Percentiles rank a stretch among this genome's conserved stretches.
These are phyloP conservation scores for Nemurella pictetii DNA, from an alignment of 2,888 invertebrate genomes.

Conservation along the genomic window DNA sequence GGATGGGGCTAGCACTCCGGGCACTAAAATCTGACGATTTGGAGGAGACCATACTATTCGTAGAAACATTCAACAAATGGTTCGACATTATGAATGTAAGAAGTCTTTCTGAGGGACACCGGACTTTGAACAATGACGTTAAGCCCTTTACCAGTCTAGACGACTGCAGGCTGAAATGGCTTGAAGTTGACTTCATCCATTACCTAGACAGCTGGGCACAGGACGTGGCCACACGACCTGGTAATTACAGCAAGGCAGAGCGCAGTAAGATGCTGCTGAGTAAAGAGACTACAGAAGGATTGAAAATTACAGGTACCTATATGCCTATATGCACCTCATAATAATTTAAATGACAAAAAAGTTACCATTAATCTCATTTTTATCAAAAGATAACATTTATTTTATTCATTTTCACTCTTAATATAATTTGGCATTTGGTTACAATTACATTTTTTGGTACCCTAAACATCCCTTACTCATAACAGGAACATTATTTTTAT, in stretches of 20 bases:
- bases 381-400: too few species aligned
- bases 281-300: too few species aligned
- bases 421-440: too few species aligned
- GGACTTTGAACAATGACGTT: background rate
- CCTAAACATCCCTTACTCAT: too few species aligned
- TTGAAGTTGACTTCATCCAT: background rate
- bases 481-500: background rate
- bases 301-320: background rate
- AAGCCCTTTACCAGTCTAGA: background rate
- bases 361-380: too few species aligned
- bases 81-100: background rate
- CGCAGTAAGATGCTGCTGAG: background rate
- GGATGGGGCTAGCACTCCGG: background rate
- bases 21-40: background rate
- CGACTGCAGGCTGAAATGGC: background rate
- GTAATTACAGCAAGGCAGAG: background rate
- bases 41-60: background rate
- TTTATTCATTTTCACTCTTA: too few species aligned
- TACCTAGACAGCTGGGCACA: background rate
- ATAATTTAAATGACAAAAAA: too few species aligned
- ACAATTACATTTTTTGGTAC: background rate
- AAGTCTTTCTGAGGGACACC: background rate
- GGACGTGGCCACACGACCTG: background rate
- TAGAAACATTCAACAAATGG: background rate
- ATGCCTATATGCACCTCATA: too few species aligned